Evolutionary conservation across 1,140 invertebrate genomes (phyloP), one percentile per base, ranked within the genome.

Genomic region (Solenopsis invicta): DNA sequence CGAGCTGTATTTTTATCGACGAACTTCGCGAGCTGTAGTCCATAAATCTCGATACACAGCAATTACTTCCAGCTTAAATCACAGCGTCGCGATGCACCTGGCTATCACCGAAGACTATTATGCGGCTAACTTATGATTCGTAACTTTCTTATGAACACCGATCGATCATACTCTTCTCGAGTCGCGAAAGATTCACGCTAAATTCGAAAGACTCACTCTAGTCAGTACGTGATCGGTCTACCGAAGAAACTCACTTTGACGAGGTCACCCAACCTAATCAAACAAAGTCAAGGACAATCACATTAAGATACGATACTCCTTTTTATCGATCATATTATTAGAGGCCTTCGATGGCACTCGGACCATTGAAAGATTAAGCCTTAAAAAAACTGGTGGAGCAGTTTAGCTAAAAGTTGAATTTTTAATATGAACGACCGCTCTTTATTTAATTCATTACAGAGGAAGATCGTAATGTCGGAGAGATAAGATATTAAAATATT

Each of bases 61-160:
- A 84, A 84, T 84, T 84, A 84, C n/a, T 84, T 84, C n/a, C 54
- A 29, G 2, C 41, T 84, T 74, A 84, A 84, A 84, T 75, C 54
- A 84, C 69, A 84, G 41, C 24, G 80, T 84, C 45, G 71, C 54
- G 69, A 84, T 84, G 54, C n/a, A 84, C n/a, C 41, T 61, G 52
- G 69, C 48, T 8, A 61, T 84, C 69, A n/a, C 21, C 67, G 41
- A 59, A 54, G 37, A 12, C 24, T 45, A 84, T 75, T 84, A 84
- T 84, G 45, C 69, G 56, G 69, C 41, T 84, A 84, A 24, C 12
- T 72, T 59, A 56, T 54, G 54, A 82, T 82, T 82, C 41, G 37
- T 24, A 37, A 59, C 37, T 82, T 34, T 74, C 18, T 69, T 16
- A 12, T 59, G 13, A 13, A 18, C 5, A n/a, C 16, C 16, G 67